phyloP scores from a whole-genome alignment of 92 coral and sea anemone species.

The Desmophyllum pertusum region DNA sequence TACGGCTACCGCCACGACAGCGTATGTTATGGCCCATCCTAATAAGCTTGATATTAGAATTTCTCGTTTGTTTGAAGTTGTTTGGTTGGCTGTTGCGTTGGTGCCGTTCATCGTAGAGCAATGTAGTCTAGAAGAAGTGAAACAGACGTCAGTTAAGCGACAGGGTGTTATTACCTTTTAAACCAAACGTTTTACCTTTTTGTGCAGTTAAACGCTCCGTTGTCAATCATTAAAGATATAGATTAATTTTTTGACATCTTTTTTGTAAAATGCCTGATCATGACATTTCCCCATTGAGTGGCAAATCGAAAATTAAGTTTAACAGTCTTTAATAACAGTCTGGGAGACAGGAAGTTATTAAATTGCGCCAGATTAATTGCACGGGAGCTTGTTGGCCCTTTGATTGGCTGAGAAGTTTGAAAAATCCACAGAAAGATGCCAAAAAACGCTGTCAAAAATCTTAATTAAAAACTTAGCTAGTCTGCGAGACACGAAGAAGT shows the following conservation, averaged over 20 bases:
- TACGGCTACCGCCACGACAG: conserved; percentile 68
- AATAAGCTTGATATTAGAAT: conserved; percentile 28
- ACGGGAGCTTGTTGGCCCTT: not conserved
- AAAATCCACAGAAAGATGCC: not conserved
- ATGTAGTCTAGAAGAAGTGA: not conserved
- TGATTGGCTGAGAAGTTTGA: not conserved
- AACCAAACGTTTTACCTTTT: not conserved
- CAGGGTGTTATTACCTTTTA: too few species aligned
- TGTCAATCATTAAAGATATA: not conserved
- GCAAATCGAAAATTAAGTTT: not conserved
- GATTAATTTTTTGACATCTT: too few species aligned
- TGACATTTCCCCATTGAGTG: too few species aligned
- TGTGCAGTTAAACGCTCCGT: not conserved
- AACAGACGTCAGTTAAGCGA: not conserved
- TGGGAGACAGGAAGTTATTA: not conserved
- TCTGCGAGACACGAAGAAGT: not conserved
- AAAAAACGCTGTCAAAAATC: not conserved
- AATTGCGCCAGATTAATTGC: not conserved
- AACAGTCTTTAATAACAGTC: too few species aligned
- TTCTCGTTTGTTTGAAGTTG: not conserved
- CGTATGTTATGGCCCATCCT: conserved; percentile 78
- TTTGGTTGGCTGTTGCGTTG: conserved; percentile 44
- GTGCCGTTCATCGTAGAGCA: not conserved
- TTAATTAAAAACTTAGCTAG: too few species aligned
- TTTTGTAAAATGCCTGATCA: too few species aligned